Evolutionary conservation across 1,140 invertebrate genomes (phyloP).

Genomic region (Papilio polyxenes): DNA sequence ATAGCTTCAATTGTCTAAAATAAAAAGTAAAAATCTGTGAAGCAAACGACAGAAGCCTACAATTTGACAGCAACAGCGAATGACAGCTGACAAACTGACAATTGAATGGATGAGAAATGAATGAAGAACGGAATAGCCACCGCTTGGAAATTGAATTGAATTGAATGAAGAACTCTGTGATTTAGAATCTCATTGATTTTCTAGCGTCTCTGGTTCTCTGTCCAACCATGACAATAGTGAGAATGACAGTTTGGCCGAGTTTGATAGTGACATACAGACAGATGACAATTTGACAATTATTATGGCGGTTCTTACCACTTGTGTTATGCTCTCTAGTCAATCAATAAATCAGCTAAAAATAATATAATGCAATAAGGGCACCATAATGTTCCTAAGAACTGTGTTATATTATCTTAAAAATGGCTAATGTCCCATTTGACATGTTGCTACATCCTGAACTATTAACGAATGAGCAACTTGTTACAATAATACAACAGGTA

Average conservation of each 20-base stretch:
- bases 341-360: background rate
- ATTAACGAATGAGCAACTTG: constrained; percentile 67
- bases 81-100: constrained; percentile 42
- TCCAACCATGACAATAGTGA: too few species aligned
- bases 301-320: constrained; percentile 34
- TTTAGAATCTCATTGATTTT: too few species aligned
- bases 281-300: constrained; percentile 28
- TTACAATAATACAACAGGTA: constrained; percentile 69
- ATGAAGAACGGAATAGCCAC: background rate
- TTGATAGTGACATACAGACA: too few species aligned
- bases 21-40: constrained; percentile 68
- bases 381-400: constrained; percentile 36
- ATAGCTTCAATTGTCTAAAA: constrained; percentile 59
- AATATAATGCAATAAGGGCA: constrained; percentile 10
- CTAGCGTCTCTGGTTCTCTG: too few species aligned
- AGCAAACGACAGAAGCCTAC: constrained; percentile 76
- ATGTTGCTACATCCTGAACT: constrained; percentile 73
- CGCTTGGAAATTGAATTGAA: too few species aligned
- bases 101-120: constrained; percentile 17
- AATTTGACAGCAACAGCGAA: constrained; percentile 58
- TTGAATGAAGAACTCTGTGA: too few species aligned
- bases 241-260: too few species aligned
- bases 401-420: constrained; percentile 40
- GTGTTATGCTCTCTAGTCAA: constrained; percentile 27
- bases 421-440: constrained; percentile 62